phyloP scores from a whole-genome alignment of 2,888 invertebrate species.

The Cantharis rufa region DNA sequence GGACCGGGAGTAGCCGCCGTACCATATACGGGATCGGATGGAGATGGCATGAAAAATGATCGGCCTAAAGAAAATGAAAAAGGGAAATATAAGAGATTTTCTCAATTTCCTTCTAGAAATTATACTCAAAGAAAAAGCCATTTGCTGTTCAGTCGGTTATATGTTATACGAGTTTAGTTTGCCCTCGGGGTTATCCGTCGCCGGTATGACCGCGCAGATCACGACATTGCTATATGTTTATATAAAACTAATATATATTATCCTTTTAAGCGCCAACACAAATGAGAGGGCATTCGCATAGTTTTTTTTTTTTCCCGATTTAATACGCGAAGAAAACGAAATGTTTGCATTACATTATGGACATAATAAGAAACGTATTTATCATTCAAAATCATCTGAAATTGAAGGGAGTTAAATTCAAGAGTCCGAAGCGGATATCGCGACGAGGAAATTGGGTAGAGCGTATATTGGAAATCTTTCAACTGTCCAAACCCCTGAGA shows the following conservation, averaged over 20 bases:
- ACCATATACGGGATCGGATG: conserved; percentile 46
- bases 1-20: conserved; percentile 47
- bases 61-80: conserved; percentile 56
- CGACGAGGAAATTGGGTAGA: conserved; percentile 54
- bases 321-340: no score
- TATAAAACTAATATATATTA: conserved; percentile 30
- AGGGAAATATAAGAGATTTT: conserved; percentile 57
- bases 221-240: conserved; percentile 34
- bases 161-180: conserved; percentile 41
- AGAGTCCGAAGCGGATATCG: conserved; percentile 49
- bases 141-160: conserved; percentile 48
- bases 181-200: conserved; percentile 34
- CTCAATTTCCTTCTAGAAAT: conserved; percentile 57
- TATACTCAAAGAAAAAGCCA: conserved; percentile 54
- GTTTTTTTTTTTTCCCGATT: no score
- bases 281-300: not conserved
- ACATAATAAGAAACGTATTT: conserved; percentile 47
- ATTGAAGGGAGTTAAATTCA: conserved; percentile 51
- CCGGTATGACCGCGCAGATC: conserved; percentile 34
- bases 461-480: conserved; percentile 58
- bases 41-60: conserved; percentile 59
- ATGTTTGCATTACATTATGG: no score
- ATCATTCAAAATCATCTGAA: conserved; percentile 51
- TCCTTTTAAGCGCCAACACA: conserved; percentile 22
- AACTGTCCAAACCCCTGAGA: conserved; percentile 53